These are phyloP conservation scores for Pachycephala philippinensis DNA, from an alignment of 2,113 vertebrate genomes.

Conservation along the genomic window DNA sequence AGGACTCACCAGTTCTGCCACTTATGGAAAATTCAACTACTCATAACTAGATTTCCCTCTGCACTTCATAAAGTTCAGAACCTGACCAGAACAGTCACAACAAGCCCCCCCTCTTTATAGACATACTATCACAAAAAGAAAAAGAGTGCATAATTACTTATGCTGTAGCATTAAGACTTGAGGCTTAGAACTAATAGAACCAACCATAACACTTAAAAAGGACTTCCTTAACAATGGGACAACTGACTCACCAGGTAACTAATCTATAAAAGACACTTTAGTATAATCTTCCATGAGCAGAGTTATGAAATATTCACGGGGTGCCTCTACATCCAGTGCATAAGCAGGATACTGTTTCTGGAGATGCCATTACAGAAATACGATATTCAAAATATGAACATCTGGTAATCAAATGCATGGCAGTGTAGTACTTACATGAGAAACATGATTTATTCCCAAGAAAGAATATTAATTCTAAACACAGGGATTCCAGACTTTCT, in stretches of 20 bases:
- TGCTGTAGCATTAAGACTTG: neutral
- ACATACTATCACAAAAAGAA: neutral
- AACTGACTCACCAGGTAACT: neutral
- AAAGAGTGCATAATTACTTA: neutral
- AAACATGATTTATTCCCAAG: slow-evolving; percentile 55
- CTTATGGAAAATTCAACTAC: neutral
- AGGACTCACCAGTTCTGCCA: neutral
- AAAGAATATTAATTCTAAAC: slow-evolving; percentile 56
- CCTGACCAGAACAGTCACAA: neutral
- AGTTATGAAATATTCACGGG: slow-evolving; percentile 50
- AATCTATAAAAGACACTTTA: neutral
- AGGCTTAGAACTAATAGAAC: neutral
- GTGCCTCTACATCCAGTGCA: neutral
- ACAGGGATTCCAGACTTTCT: slow-evolving; percentile 37
- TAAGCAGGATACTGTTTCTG: slow-evolving; percentile 29
- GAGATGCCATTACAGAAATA: slow-evolving; percentile 17
- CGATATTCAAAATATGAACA: slow-evolving; percentile 46
- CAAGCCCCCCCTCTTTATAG: neutral
- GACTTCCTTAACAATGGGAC: neutral
- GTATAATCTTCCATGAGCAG: neutral
- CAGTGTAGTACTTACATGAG: slow-evolving; percentile 32
- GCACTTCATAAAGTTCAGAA: neutral
- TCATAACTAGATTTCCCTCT: neutral
- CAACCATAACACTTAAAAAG: neutral
- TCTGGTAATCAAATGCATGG: slow-evolving; percentile 56